Base-by-base conservation (phyloP, 2,113 vertebrate genomes). In the Sinosuthora webbiana region DNA sequence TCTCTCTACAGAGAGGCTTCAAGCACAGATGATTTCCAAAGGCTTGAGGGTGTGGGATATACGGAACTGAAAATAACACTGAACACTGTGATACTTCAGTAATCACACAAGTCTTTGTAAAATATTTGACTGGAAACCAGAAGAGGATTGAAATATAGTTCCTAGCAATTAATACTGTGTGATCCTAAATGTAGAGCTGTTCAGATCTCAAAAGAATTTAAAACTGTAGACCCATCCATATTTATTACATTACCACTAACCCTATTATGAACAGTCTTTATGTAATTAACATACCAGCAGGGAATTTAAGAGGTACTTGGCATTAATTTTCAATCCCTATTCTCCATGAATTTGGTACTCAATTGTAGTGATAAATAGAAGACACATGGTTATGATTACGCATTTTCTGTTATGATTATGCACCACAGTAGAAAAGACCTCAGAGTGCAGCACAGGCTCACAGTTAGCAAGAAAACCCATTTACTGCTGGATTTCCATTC, bases 241-340 rank as follows among this genome's bases (percentile, higher is more conserved):
- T 94, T 95, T 93, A 96, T 91, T 93, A 93, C 93, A 91, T 96
- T 95, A 96, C 85, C 49, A 89, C 92, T 96, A 93, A 93, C 94
- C 68, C 80, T 93, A 88, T 94, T 90, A 96, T 47, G 86, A 96
- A 83, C 87, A 92, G 95, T 90, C 88, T 94, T 93, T 90, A 92
- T 82, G 85, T 82, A 91, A 95, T 95, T 94, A 96, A 96, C 90
- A 93, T 93, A 96, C 85, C 94, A 90, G 90, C 60, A 94, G 90
- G 90, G 92, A 95, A 96, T 93, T 96, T 92, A 92, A 94, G 94
- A 93, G 93, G 93, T 90, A 90, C 88, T 95, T 86, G 94, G 88
- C 86, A 94, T 94, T 95, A 88, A 95, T 96, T 95, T 95, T 90
- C 95, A 92, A 53, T 87, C 85, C 82, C 57, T 92, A 71, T 94